Evolutionary conservation across 2,797 vertebrate genomes (phyloP), one percentile per base, ranked within the genome.

Genomic region (Malurus splendens): DNA sequence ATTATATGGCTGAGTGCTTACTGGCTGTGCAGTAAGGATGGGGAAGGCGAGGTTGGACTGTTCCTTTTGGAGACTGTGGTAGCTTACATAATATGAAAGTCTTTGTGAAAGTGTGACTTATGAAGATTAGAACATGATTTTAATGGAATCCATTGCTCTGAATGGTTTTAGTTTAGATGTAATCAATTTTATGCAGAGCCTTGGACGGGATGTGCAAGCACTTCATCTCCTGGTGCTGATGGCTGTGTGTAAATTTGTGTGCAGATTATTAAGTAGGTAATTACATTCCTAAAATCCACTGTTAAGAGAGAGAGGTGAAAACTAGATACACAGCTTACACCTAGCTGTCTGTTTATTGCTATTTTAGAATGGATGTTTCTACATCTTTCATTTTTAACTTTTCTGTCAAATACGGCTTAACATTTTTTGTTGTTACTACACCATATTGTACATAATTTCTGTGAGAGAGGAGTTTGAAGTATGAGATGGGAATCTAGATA

Each of bases 251-350:
- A 38, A 39, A 13, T 66, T 59, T 61, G 19, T 57, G 19, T 56
- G 73, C 25, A 24, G 47, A 23, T 92, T 82, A 41, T 50, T 80
- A 72, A 72, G 54, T 68, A 28, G 48, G 18, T 72, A 76, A 70
- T 67, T 82, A 25, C 16, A 19, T 81, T 76, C 24, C 41, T 61
- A 41, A 68, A 62, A 61, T 74, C 10, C 36, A 10, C 27, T 81
- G 2, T 14, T 72, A 5, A 44, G 25, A 44, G 12, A 48, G 28
- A n/a, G 16, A 25, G 6, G 5, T 84, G 47, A 75, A 85, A 52
- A 30, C 10, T 50, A 71, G 36, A 44, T 76, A 51, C 9, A n/a
- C 7, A 39, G 13, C 22, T 87, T 75, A n/a, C 72, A 24, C 47
- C 24, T 50, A 38, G 30, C 4, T 0, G 0, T 68, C 14, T 67